Base-by-base conservation (phyloP, 2,888 invertebrate species). In the Argyresthia goedartella region DNA sequence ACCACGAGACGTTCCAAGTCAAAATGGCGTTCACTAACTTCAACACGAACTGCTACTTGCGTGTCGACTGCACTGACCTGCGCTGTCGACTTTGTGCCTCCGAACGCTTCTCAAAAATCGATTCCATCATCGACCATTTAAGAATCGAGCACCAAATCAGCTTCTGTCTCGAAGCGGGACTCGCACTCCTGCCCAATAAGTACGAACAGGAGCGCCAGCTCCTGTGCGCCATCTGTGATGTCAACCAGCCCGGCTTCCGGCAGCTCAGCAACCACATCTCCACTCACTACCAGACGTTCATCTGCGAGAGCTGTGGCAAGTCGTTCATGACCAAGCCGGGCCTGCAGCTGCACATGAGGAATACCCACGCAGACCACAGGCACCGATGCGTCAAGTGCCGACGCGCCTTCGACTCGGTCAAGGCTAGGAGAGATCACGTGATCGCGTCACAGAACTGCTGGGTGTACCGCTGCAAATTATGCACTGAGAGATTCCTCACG, bases 371-470 rank as follows among this genome's bases (percentile, higher is more conserved):
- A 52, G 11, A 55, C 10, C 51, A 56, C 42, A 56, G 11, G 8
- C 46, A 56, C 25, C 34, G 59, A 1, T 71, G 71, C 52, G 55
- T 59, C 45, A 63, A 62, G 52, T 71, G 71, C 51, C 65, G 62
- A 51, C 53, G 52, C 8, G 51, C 53, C 4, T 71, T 71, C 50
- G 55, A 55, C 25, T 57, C 60, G 6, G 16, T 54, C 1, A 60
- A 64, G 15, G 62, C 59, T 6, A 62, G 61, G 41, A 55, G 56
- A 14, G 57, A 58, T 7, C 71, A 71, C 52, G 46, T 62, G 34
- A 52, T 52, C 2, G 56, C 56, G 2, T 63, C 65, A 1, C 59
- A 56, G 0, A 53, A 53, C 10, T 71, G 71, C 48, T 65, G 66
- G 57, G 54, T 54, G 49, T 61, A 66, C 52, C 13, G 59, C 1